phyloP scores from a whole-genome alignment of 2,113 vertebrate genomes.

The Aleadryas rufinucha region DNA sequence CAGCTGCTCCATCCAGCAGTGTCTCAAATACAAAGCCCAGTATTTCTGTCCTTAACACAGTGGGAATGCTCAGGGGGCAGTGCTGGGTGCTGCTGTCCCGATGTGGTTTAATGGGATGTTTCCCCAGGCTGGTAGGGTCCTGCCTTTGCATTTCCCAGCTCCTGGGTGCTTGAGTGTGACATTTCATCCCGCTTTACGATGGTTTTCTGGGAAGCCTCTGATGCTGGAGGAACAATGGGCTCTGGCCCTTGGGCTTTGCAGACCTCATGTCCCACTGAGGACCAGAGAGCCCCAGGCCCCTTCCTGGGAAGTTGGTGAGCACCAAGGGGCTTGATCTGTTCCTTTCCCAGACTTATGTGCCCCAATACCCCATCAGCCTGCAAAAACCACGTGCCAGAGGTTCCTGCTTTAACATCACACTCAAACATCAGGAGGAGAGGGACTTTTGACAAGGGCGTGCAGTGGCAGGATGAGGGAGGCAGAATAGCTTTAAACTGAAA shows the following conservation, averaged over 20 bases:
- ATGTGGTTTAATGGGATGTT: background rate
- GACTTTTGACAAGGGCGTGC: background rate
- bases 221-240: fast-evolving
- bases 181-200: fast-evolving
- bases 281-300: background rate
- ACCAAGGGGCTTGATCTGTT: background rate
- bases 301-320: background rate
- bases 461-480: background rate
- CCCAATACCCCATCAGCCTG: background rate
- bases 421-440: background rate
- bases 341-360: background rate
- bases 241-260: background rate
- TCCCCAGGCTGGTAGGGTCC: background rate
- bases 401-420: background rate
- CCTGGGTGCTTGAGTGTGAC: background rate
- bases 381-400: fast-evolving
- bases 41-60: fast-evolving
- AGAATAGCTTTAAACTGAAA: background rate
- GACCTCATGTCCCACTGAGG: background rate
- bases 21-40: background rate
- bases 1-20: background rate
- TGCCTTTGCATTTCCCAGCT: background rate
- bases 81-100: background rate
- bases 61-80: background rate
- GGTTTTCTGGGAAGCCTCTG: background rate